Conservation (phyloP, 2,888 invertebrate species). For the Calameuta filiformis region DNA sequence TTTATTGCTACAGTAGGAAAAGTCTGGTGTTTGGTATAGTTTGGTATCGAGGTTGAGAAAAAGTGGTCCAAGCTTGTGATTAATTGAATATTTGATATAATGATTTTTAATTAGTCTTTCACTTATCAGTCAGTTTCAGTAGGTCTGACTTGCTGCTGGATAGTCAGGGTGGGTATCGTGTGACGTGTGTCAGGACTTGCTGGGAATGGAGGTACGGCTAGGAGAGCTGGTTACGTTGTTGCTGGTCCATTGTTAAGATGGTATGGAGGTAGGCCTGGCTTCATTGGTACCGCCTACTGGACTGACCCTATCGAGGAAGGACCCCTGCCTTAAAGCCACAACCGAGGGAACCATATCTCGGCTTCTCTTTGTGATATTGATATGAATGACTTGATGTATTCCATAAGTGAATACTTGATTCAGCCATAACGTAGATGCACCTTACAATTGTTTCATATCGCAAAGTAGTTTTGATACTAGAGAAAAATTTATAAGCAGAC, state of each 20-base stretch:
- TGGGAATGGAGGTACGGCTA: constrained; percentile 21
- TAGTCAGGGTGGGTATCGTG: constrained; percentile 32
- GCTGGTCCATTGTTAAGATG: constrained; percentile 53
- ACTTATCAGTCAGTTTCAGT: constrained; percentile 35
- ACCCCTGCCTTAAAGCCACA: constrained; percentile 19
- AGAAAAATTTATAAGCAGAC: not conserved
- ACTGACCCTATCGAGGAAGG: constrained; percentile 50
- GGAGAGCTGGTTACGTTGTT: constrained; percentile 46
- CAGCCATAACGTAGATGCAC: constrained; percentile 4
- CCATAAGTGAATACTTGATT: not conserved
- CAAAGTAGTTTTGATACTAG: not conserved
- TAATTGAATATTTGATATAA: not conserved
- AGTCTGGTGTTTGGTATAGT: not conserved
- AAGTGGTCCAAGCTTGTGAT: not conserved
- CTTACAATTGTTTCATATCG: constrained; percentile 32
- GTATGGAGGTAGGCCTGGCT: constrained; percentile 56
- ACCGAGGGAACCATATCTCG: not conserved
- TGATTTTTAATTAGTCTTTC: not conserved
- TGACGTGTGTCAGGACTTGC: constrained; percentile 34
- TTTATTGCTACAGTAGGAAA: not conserved
- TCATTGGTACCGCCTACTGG: constrained; percentile 59
- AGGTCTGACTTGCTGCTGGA: constrained; percentile 13
- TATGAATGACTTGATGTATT: not conserved
- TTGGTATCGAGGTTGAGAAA: not conserved
- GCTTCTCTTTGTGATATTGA: not conserved